These are phyloP conservation scores for Labrus mixtus DNA, from an alignment of 2,113 vertebrate species.

Conservation along the genomic window DNA sequence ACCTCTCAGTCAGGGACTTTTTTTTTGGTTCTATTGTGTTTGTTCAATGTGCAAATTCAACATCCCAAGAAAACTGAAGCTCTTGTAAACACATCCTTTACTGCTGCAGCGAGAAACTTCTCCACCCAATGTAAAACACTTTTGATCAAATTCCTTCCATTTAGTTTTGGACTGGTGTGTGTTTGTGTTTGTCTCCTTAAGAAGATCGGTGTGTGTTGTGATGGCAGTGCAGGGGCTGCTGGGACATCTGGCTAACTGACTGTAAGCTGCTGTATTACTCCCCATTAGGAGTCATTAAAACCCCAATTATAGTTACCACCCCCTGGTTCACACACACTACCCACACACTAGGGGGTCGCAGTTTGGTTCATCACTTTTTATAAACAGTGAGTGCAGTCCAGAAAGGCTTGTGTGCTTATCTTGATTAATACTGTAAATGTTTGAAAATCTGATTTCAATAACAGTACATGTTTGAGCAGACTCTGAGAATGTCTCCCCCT, in stretches of 20 bases:
- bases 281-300: conserved; percentile 75
- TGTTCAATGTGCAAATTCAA: neutral
- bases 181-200: conserved; percentile 60
- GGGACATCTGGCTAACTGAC: conserved; percentile 71
- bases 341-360: conserved; percentile 22
- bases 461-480: neutral
- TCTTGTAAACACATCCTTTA: neutral
- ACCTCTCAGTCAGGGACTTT: too few relatives aligned
- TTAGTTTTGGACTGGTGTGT: conserved; percentile 28
- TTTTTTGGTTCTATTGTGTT: too few relatives aligned
- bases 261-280: conserved; percentile 71
- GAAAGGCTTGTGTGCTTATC: neutral
- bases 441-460: neutral
- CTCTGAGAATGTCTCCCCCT: neutral
- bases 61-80: neutral
- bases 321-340: conserved; percentile 50
- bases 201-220: conserved; percentile 62
- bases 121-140: conserved; percentile 7
- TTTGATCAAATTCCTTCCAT: conserved; percentile 35
- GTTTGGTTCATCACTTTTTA: neutral
- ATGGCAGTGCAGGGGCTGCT: conserved; percentile 49
- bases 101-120: neutral
- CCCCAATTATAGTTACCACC: conserved; percentile 67
- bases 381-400: neutral
- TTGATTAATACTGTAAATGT: neutral